phyloP scores from a whole-genome alignment of 1,140 invertebrate genomes.

The Uloborus diversus region DNA sequence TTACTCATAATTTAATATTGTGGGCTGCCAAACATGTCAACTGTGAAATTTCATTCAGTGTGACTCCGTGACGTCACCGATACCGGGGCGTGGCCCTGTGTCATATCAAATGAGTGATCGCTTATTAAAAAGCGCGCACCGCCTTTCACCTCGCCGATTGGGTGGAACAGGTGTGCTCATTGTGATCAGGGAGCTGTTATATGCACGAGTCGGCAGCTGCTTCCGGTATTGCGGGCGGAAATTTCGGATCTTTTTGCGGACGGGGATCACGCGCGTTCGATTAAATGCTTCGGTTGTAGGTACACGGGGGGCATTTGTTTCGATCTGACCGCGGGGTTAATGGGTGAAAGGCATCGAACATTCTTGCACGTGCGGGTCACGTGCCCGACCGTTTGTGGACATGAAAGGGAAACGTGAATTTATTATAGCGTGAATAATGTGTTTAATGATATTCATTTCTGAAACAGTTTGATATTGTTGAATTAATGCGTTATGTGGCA shows the following conservation, averaged over 20 bases:
- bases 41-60: too few species aligned
- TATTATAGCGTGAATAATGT: too few species aligned
- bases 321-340: background rate
- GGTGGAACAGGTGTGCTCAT: background rate
- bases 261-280: conserved; percentile 2
- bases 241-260: conserved; percentile 4
- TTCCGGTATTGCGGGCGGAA: background rate
- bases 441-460: too few species aligned
- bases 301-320: background rate
- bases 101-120: background rate
- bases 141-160: background rate
- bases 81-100: background rate
- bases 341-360: background rate
- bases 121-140: background rate
- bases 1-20: too few species aligned
- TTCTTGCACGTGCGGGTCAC: too few species aligned
- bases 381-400: too few species aligned
- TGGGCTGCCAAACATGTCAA: too few species aligned
- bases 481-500: too few species aligned
- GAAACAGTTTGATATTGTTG: too few species aligned
- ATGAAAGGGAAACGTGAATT: too few species aligned
- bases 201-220: background rate
- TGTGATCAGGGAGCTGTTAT: background rate
- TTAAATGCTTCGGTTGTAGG: background rate
- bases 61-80: conserved; percentile 4